Evolutionary conservation across 1,140 invertebrate genomes (phyloP).

Genomic region (Sycophaga agraensis): DNA sequence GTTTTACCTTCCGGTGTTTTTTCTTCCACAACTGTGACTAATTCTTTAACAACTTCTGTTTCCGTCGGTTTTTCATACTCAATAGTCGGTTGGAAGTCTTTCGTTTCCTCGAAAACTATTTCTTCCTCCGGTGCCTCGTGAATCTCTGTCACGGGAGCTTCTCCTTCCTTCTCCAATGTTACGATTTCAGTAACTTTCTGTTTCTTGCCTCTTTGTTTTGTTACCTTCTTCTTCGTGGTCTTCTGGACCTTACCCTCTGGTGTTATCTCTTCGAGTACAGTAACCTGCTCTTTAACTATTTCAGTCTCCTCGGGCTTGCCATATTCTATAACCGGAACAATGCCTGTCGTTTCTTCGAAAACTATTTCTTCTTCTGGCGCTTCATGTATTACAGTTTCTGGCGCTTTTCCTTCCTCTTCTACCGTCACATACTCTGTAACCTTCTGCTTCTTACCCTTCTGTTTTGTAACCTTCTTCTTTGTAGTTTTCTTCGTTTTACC

Average conservation of each 20-base stretch:
- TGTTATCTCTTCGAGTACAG: no score
- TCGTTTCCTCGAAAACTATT: no score
- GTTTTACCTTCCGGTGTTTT: conserved; percentile 21
- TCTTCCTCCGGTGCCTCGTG: no score
- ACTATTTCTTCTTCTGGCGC: conserved; percentile 25
- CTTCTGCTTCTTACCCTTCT: conserved; percentile 51
- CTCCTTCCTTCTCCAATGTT: no score
- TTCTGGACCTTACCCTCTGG: no score
- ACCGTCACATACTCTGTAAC: conserved; percentile 56
- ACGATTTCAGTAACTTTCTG: no score
- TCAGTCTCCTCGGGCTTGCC: conserved; percentile 10
- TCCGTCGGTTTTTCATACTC: no score
- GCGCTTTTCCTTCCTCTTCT: conserved; percentile 54
- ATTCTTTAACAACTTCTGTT: no score
- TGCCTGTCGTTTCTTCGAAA: not conserved
- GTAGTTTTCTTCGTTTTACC: conserved; percentile 26
- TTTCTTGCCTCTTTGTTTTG: no score
- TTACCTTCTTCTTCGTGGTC: no score
- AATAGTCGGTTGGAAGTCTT: no score
- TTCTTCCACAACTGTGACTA: conserved; percentile 29
- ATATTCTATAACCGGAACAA: conserved; percentile 38
- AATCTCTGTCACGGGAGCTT: no score
- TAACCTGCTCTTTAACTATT: conserved; percentile 29
- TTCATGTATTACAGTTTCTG: conserved; percentile 41
- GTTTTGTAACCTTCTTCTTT: conserved; percentile 30